Evolutionary conservation across 1,140 invertebrate species (phyloP).

Genomic region (Philotrypesis tridentata): DNA sequence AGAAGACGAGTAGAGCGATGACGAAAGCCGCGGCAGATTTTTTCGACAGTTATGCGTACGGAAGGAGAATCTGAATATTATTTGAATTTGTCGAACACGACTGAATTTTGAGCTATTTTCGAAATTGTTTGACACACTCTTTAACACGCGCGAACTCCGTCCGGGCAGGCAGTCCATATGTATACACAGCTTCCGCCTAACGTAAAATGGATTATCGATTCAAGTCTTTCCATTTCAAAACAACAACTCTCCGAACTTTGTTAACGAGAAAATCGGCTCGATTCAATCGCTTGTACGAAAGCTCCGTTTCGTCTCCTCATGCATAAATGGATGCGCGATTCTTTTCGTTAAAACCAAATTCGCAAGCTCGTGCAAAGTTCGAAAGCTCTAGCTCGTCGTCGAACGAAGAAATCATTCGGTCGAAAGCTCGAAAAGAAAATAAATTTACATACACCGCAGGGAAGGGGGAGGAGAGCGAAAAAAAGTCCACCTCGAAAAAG

Average conservation of each 20-base stretch:
- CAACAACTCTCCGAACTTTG: not conserved
- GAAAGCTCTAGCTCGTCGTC: not conserved
- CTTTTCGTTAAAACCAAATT: not conserved
- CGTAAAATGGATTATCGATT: no score
- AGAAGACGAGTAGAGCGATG: constrained; percentile 1
- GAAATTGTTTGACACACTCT: no score
- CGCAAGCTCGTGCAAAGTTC: not conserved
- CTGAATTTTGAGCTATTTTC: not conserved
- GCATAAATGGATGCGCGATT: not conserved
- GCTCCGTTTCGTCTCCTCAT: not conserved
- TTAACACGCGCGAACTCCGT: no score
- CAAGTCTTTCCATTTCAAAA: no score
- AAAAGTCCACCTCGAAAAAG: not conserved
- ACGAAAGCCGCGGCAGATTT: no score
- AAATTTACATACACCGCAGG: not conserved
- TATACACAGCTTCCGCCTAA: no score
- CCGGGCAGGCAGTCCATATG: no score
- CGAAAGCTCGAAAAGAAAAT: not conserved
- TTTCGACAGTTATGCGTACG: not conserved
- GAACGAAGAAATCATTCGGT: not conserved
- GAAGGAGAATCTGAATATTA: not conserved
- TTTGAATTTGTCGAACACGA: not conserved
- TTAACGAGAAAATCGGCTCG: not conserved
- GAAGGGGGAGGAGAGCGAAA: no score
- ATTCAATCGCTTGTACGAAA: not conserved